phyloP scores from a whole-genome alignment of 2,797 vertebrate species.

The Falco cherrug region DNA sequence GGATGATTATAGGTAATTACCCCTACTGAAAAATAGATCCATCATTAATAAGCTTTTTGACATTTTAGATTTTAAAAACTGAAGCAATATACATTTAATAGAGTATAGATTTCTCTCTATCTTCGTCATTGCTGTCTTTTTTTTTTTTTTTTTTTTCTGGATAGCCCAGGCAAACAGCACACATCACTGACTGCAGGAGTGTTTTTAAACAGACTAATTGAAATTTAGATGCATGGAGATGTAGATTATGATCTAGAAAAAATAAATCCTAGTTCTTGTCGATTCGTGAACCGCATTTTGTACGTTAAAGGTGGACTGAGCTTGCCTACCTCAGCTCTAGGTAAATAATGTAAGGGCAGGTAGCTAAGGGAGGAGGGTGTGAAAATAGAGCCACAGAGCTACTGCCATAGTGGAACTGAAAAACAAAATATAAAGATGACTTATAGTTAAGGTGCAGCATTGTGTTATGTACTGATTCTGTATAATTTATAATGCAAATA shows the following conservation, averaged over 20 bases:
- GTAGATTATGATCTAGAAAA: background rate
- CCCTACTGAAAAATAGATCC: background rate
- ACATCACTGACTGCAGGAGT: constrained; percentile 13
- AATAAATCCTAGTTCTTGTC: background rate
- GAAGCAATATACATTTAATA: background rate
- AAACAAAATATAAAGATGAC: background rate
- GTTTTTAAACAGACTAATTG: constrained; percentile 19
- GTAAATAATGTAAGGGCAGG: constrained; percentile 34
- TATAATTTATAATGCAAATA: constrained; percentile 15
- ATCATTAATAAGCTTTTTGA: background rate
- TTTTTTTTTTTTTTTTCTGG: background rate
- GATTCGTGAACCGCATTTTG: background rate
- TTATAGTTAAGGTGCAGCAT: constrained; percentile 1
- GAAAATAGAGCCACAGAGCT: background rate
- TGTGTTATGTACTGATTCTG: background rate
- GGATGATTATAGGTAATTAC: background rate
- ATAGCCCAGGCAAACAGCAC: background rate
- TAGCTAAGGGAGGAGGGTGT: background rate
- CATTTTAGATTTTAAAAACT: background rate
- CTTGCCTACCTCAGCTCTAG: background rate
- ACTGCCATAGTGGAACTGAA: background rate
- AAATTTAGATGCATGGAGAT: constrained; percentile 23
- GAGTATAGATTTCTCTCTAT: background rate
- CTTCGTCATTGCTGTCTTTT: background rate
- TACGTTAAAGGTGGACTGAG: background rate